Percentiles rank a stretch among this genome's conserved stretches.
These are phyloP conservation scores for Characodon lateralis DNA, from an alignment of 2,797 vertebrate genomes.

Conservation along the genomic window DNA sequence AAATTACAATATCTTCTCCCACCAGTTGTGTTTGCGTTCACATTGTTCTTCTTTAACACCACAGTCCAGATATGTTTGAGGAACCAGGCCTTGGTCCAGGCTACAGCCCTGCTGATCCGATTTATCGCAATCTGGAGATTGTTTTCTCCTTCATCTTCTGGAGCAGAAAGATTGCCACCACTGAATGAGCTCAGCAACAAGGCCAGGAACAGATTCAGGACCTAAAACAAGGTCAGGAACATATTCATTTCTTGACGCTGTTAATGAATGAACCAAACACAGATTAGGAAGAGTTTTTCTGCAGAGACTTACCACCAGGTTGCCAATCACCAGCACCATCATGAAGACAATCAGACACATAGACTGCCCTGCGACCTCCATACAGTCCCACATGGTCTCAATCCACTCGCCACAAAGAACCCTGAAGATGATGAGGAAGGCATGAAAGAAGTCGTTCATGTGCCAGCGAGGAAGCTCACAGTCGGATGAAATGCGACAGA, in stretches of 20 bases:
- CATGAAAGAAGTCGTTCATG: conserved; percentile 96
- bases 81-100: conserved; percentile 76
- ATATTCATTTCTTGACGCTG: conserved; percentile 83
- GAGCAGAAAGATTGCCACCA: conserved; percentile 84
- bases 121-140: conserved; percentile 92
- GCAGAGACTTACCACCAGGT: conserved; percentile 89
- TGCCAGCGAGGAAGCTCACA: conserved; percentile 94
- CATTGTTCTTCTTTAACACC: conserved; percentile 40
- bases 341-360: conserved; percentile 93
- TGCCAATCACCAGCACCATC: conserved; percentile 96
- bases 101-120: conserved; percentile 84
- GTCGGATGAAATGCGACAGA: conserved; percentile 87
- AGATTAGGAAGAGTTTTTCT: neutral
- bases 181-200: conserved; percentile 95
- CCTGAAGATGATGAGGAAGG: conserved; percentile 96
- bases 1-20: neutral
- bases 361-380: conserved; percentile 88
- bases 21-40: conserved; percentile 19
- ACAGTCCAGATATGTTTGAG: conserved; percentile 64
- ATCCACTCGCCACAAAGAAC: conserved; percentile 97
- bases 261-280: neutral
- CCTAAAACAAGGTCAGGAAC: conserved; percentile 78
- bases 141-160: conserved; percentile 92
- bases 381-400: conserved; percentile 98
- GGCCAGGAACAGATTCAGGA: conserved; percentile 94